phyloP scores from a whole-genome alignment of 2,113 vertebrate species.

The Tylochromis polylepis region DNA sequence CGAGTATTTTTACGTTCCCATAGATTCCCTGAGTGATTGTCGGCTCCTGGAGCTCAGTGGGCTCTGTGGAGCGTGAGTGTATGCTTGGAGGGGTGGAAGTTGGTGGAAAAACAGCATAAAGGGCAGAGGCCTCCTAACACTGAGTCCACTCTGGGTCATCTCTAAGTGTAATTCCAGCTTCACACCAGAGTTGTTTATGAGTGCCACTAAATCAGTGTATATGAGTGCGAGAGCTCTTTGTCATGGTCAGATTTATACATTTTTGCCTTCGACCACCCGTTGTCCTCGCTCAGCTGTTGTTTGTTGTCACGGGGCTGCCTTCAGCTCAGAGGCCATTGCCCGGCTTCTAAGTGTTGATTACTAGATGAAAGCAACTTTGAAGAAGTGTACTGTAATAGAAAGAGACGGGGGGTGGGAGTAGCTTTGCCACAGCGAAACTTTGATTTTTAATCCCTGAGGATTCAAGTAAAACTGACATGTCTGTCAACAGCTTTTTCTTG shows the following conservation, averaged over 20 bases:
- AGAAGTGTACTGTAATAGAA: neutral
- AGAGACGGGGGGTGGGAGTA: neutral
- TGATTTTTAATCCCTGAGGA: constrained; percentile 22
- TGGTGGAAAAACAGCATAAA: constrained; percentile 37
- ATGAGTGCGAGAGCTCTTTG: neutral
- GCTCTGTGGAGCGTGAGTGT: constrained; percentile 57
- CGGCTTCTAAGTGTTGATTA: constrained; percentile 17
- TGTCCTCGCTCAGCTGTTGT: constrained; percentile 69
- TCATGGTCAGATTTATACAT: neutral
- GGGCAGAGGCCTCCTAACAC: neutral
- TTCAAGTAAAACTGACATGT: neutral
- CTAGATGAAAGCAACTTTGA: neutral
- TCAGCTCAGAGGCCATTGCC: neutral
- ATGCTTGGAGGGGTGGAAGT: constrained; percentile 6
- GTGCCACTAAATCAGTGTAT: neutral
- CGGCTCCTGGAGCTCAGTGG: constrained; percentile 43
- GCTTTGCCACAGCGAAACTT: constrained; percentile 6
- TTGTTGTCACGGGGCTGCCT: constrained; percentile 40
- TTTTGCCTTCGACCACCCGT: neutral
- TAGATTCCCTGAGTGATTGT: constrained; percentile 61
- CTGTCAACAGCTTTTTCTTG: constrained; percentile 25
- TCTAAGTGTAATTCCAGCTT: constrained; percentile 19
- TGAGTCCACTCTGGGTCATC: neutral
- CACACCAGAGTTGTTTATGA: neutral
- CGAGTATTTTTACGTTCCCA: constrained; percentile 65